Conservation (phyloP, 2,888 invertebrate genomes). For the Idaea dimidiata region DNA sequence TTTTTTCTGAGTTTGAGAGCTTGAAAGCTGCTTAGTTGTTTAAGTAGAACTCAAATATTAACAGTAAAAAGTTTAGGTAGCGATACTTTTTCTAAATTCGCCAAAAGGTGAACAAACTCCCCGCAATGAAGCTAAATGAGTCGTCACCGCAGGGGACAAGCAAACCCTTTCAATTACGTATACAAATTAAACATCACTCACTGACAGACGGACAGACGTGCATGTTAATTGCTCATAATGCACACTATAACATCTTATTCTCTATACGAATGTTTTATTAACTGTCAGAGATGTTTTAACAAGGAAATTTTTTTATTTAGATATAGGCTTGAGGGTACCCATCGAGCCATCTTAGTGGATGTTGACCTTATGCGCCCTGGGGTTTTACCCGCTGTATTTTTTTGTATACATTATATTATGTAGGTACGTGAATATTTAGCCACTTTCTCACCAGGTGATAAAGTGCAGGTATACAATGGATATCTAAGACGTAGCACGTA, state of each 20-base stretch:
- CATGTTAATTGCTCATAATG: constrained; percentile 34
- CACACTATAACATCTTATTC: background rate
- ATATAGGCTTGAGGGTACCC: background rate
- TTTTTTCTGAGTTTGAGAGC: no score
- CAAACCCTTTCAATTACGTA: background rate
- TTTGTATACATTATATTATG: background rate
- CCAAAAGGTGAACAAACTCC: background rate
- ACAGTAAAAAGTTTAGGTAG: no score
- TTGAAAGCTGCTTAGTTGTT: no score
- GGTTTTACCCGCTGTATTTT: background rate
- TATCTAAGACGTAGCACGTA: no score
- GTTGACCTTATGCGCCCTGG: background rate
- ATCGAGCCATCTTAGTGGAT: background rate
- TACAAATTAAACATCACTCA: constrained; percentile 2
- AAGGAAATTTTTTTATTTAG: background rate
- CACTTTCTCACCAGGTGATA: background rate
- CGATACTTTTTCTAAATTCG: background rate
- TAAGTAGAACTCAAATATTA: no score
- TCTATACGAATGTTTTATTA: background rate
- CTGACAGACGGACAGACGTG: constrained; percentile 28
- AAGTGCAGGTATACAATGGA: no score
- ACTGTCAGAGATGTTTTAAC: constrained; percentile 1
- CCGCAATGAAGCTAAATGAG: background rate
- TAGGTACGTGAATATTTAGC: background rate
- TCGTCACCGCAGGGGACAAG: background rate